Evolutionary conservation across 2,797 vertebrate species (phyloP), one percentile per base, ranked within the genome.

Genomic region (Scomberomorus guttatus): DNA sequence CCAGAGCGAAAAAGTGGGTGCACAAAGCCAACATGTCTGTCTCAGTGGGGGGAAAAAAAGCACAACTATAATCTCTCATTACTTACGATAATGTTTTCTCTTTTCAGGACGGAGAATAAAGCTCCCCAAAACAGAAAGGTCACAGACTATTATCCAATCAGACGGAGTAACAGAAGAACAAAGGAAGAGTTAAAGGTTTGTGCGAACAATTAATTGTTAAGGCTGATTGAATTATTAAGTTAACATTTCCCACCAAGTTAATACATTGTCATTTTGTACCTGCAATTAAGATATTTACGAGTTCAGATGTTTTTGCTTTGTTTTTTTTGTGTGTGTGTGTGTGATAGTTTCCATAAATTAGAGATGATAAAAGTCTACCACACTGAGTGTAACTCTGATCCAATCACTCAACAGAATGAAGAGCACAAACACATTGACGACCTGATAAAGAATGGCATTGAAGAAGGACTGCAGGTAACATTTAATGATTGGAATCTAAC

Each of bases 71-170:
- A 64, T 22, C 6, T 22, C 5, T 34, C 27, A 64, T 81, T 44
- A 57, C 15, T 55, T 46, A n/a, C 50, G 11, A 52, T 76, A 18
- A 27, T 70, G 13, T 75, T 22, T 70, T 8, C 17, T 75, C 42
- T 79, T 84, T 79, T 46, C 83, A 99, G 97, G 92, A 80, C 73
- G 0, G 96, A 96, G 87, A 96, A 93, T 62, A 96, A 95, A 93
- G 65, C 90, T 2, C 82, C 92, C 7, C 96, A 95, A 82, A 98
- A 97, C 90, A 95, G 95, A 73, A 99, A 99, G 80, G 96, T 99
- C 83, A 99, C 98, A 3, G 98, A 99, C 83, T 99, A 97, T 93
- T 99, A 91, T 79, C 97, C 97, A 0, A 95, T 99, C 42, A 96
- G 98, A 83, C 94, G 97, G 85, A 99, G 98, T 83, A 96, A 95